These are phyloP conservation scores for Drosophila merina DNA, from an alignment of 2,888 invertebrate species.

Conservation along the genomic window DNA sequence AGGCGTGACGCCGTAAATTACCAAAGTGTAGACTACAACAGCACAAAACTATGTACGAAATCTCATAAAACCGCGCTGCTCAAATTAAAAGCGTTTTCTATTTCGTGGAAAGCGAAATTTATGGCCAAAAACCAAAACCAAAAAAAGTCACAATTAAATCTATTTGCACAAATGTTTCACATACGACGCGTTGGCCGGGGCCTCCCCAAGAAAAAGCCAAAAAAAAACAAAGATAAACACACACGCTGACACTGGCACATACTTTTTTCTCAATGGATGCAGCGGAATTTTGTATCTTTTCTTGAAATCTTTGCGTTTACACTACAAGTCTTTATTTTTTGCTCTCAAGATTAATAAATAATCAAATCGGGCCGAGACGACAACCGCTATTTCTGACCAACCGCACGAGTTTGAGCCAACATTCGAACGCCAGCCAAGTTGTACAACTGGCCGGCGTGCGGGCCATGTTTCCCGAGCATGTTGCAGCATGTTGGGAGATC, in stretches of 20 bases:
- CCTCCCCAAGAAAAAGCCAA: constrained; percentile 10
- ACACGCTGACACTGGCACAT: constrained; percentile 61
- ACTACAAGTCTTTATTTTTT: constrained; percentile 24
- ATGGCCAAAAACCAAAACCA: constrained; percentile 50
- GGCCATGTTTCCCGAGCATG: too few relatives aligned
- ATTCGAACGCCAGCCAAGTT: constrained; percentile 39
- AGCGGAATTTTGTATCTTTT: constrained; percentile 64
- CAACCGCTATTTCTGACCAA: constrained; percentile 36
- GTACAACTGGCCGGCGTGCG: too few relatives aligned
- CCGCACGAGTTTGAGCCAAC: constrained; percentile 66
- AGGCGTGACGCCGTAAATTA: constrained; percentile 75
- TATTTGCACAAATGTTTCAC: constrained; percentile 55
- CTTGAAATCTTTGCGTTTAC: constrained; percentile 15
- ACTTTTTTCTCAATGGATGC: constrained; percentile 53
- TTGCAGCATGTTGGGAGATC: too few relatives aligned
- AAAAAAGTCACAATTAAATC: constrained; percentile 36
- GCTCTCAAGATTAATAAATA: constrained; percentile 33
- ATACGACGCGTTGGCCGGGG: constrained; percentile 56
- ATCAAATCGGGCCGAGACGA: constrained; percentile 28
- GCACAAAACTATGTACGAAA: constrained; percentile 46
- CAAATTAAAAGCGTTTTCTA: constrained; percentile 56
- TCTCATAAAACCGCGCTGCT: constrained; percentile 42
- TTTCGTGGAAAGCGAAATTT: constrained; percentile 70
- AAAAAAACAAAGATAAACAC: not conserved
- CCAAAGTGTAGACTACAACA: constrained; percentile 61